A percentile compares a stretch with the other conserved stretches of the same genome.
phyloP scores from a whole-genome alignment of 2,113 vertebrate species.

The Polyodon spathula region DNA sequence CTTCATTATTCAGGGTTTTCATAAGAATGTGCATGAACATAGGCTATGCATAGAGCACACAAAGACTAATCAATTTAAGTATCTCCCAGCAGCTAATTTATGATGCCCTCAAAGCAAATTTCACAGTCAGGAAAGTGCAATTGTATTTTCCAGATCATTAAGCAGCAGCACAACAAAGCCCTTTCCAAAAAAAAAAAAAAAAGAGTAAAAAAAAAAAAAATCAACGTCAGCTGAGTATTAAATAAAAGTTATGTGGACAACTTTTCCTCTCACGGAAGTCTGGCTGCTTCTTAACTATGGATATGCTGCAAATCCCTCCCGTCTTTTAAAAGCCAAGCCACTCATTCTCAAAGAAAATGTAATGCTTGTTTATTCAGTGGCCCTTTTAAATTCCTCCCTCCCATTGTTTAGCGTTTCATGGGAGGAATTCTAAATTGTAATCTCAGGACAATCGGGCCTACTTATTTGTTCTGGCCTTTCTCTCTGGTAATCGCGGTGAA shows the following conservation, averaged over 20 bases:
- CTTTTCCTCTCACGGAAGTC: constrained; percentile 24
- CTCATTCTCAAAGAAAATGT: constrained; percentile 43
- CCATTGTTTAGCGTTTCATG: constrained; percentile 52
- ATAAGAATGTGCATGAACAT: constrained; percentile 31
- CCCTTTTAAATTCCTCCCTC: constrained; percentile 49
- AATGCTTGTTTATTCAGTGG: constrained; percentile 67
- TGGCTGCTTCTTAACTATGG: constrained; percentile 12
- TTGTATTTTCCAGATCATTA: constrained; percentile 79
- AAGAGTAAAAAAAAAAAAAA: constrained; percentile 27
- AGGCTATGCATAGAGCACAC: constrained; percentile 33
- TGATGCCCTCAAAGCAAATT: constrained; percentile 67
- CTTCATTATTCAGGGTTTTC: constrained; percentile 24
- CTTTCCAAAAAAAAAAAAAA: constrained; percentile 34
- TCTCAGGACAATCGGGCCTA: constrained; percentile 54
- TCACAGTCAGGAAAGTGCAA: constrained; percentile 69
- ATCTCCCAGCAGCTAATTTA: constrained; percentile 67
- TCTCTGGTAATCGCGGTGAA: constrained; percentile 41
- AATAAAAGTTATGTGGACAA: constrained; percentile 34
- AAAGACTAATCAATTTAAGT: constrained; percentile 59
- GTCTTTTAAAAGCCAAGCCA: constrained; percentile 37
- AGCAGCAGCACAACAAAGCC: constrained; percentile 56
- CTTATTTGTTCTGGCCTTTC: constrained; percentile 63
- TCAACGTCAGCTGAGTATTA: constrained; percentile 22
- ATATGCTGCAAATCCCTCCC: constrained; percentile 26
- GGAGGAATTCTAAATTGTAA: constrained; percentile 62